Percentiles rank a stretch among this genome's conserved stretches.
Evolutionary conservation across 2,888 invertebrate genomes (phyloP).

Genomic region (Osedax fenrisi): DNA sequence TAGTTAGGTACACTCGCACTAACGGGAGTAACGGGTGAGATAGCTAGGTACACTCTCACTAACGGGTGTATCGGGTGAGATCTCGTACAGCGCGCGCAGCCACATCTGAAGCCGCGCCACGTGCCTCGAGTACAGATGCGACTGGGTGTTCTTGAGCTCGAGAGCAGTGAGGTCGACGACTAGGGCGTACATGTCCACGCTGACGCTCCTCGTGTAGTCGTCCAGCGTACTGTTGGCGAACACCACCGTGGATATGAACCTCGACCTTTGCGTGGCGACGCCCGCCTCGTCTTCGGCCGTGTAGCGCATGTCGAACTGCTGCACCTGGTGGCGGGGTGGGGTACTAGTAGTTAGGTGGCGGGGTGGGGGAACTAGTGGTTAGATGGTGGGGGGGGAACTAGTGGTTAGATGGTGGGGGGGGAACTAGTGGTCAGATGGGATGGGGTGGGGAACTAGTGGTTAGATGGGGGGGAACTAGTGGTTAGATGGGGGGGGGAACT

Average conservation of each 20-base stretch:
- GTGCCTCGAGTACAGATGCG: conserved; percentile 38
- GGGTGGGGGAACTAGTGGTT: too few species aligned
- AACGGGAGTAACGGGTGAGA: too few species aligned
- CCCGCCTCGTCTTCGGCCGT: conserved; percentile 28
- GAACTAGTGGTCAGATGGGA: too few species aligned
- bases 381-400: too few species aligned
- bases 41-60: neutral
- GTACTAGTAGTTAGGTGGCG: neutral
- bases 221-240: conserved; percentile 37
- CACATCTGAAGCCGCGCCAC: conserved; percentile 38
- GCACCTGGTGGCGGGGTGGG: conserved; percentile 34
- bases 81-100: conserved; percentile 38
- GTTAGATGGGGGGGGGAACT: too few species aligned
- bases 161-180: conserved; percentile 37
- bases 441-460: too few species aligned
- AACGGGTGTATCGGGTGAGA: conserved; percentile 36
- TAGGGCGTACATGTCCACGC: conserved; percentile 36
- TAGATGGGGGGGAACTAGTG: too few species aligned
- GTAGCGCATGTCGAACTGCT: conserved; percentile 37
- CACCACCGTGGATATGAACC: conserved; percentile 36
- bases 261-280: neutral
- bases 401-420: too few species aligned
- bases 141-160: conserved; percentile 38
- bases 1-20: too few species aligned
- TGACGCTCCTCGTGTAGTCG: conserved; percentile 35